Evolutionary conservation across 2,888 invertebrate genomes (phyloP).

Genomic region (Lasioglossum villosulum): DNA sequence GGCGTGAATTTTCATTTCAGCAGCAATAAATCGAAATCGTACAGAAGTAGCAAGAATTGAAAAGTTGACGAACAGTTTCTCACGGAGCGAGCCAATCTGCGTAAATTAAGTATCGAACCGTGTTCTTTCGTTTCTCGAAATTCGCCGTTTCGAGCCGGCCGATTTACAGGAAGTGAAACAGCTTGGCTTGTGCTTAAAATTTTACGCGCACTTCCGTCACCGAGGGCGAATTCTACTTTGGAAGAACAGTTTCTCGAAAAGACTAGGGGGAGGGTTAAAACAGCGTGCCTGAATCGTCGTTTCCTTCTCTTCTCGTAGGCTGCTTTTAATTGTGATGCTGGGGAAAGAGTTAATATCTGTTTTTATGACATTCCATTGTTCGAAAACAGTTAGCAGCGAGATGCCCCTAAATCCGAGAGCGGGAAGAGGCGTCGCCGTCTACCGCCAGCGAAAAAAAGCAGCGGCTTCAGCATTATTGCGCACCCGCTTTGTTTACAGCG

Average conservation of each 20-base stretch:
- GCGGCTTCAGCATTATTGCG: not conserved
- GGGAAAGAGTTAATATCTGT: constrained; percentile 34
- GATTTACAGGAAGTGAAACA: constrained; percentile 15
- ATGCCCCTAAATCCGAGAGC: not conserved
- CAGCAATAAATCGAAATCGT: not conserved
- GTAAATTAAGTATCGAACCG: constrained; percentile 1
- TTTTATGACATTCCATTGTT: constrained; percentile 38
- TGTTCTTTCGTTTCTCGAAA: constrained; percentile 1
- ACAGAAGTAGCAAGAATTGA: not conserved
- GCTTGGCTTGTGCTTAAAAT: constrained; percentile 29
- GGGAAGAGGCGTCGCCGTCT: not conserved
- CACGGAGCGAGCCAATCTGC: not conserved
- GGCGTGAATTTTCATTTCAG: not conserved
- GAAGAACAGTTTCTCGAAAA: constrained; percentile 8
- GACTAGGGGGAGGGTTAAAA: not conserved
- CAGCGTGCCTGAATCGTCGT: not conserved
- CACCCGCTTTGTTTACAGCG: not conserved
- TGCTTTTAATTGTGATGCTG: constrained; percentile 29
- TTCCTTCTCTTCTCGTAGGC: not conserved
- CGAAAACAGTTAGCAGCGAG: constrained; percentile 8
- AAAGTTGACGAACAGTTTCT: not conserved
- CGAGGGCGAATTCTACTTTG: not conserved
- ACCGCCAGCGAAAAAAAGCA: not conserved
- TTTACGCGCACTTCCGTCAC: constrained; percentile 10
- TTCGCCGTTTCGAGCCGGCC: not conserved